A percentile compares a stretch with the other conserved stretches of the same genome.
These are phyloP conservation scores for Vanessa tameamea DNA, from an alignment of 1,140 invertebrate species.

Conservation along the genomic window DNA sequence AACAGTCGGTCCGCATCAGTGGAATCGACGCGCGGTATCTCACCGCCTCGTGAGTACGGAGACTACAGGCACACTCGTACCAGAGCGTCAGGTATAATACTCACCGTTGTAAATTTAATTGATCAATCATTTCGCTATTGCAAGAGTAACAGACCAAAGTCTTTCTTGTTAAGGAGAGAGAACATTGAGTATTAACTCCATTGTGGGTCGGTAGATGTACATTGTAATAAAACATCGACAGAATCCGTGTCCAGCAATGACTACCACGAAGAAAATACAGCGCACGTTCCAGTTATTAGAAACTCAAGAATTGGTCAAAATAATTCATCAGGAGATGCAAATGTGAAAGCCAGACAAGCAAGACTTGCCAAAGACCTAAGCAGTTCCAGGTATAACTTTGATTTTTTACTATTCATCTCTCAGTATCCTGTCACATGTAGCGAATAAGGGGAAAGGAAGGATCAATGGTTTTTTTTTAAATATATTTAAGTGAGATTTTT, in stretches of 20 bases:
- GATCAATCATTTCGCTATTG: too few species aligned
- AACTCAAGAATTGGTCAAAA: conserved; percentile 57
- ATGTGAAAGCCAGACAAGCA: conserved; percentile 68
- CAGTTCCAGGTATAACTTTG: conserved; percentile 59
- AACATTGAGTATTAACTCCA: too few species aligned
- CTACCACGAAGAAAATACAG: conserved; percentile 62
- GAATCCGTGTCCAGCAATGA: conserved; percentile 74
- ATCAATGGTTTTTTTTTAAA: conserved; percentile 35
- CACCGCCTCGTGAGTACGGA: conserved; percentile 63
- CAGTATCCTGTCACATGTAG: conserved; percentile 33
- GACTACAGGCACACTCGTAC: conserved; percentile 57
- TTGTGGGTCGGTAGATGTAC: too few species aligned
- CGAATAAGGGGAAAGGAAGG: conserved; percentile 80
- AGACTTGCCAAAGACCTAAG: conserved; percentile 70
- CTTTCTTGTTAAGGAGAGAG: too few species aligned
- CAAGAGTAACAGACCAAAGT: too few species aligned
- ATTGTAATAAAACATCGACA: conserved; percentile 31
- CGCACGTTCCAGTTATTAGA: conserved; percentile 70
- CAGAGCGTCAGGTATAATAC: conserved; percentile 63
- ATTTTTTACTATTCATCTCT: too few species aligned
- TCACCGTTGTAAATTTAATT: too few species aligned
- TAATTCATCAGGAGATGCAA: conserved; percentile 67
- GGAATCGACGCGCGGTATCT: conserved; percentile 70
- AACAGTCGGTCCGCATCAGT: conserved; percentile 75
- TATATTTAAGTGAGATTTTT: conserved; percentile 35